Evolutionary conservation across 2,888 invertebrate species (phyloP).

Genomic region (Acrobasis repandana): DNA sequence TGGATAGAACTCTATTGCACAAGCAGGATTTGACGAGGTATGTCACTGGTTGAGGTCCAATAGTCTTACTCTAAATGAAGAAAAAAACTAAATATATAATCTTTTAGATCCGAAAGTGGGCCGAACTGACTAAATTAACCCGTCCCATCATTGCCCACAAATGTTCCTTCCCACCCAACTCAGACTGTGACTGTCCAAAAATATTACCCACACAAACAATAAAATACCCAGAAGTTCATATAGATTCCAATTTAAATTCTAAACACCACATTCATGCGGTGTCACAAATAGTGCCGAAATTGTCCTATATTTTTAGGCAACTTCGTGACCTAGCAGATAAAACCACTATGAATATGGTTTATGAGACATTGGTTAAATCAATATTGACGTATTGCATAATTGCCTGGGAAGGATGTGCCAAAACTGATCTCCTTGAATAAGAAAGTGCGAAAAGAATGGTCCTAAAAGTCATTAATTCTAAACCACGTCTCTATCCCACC

Average conservation of each 20-base stretch:
- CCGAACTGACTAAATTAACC: not conserved
- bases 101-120: slow-evolving; percentile 21
- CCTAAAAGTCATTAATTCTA: too few relatives aligned
- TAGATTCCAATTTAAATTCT: slow-evolving; percentile 4
- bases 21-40: slow-evolving; percentile 23
- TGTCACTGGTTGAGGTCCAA: slow-evolving; percentile 23
- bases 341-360: not conserved
- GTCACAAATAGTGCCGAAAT: not conserved
- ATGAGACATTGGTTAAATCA: too few relatives aligned
- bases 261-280: slow-evolving; percentile 6
- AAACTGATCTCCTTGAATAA: too few relatives aligned
- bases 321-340: slow-evolving; percentile 7
- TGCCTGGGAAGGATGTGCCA: too few relatives aligned
- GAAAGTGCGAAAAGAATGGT: too few relatives aligned
- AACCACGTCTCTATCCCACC: too few relatives aligned
- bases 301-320: slow-evolving; percentile 1
- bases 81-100: slow-evolving; percentile 28
- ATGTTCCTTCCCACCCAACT: slow-evolving; percentile 4
- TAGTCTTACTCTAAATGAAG: slow-evolving; percentile 26
- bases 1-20: slow-evolving; percentile 21
- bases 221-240: slow-evolving; percentile 1
- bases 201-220: not conserved
- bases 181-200: slow-evolving; percentile 1
- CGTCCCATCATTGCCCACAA: not conserved
- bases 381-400: too few relatives aligned